Conservation (phyloP, 1,140 invertebrate genomes). For the Luehdorfia chinensis region DNA sequence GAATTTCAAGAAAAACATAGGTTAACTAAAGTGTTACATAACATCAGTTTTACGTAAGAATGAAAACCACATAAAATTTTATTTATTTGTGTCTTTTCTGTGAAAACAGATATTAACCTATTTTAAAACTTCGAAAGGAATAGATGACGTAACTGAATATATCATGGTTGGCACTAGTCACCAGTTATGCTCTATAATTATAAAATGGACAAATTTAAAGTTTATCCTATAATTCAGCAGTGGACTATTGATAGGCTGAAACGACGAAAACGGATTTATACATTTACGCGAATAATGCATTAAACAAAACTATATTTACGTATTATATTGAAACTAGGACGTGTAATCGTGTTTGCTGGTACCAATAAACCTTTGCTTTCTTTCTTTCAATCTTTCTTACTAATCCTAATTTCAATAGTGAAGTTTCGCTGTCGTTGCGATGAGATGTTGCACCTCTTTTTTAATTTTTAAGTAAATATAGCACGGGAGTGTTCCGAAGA, state of each 20-base stretch:
- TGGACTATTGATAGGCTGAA: too few species aligned
- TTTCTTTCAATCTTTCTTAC: background rate
- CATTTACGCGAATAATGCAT: background rate
- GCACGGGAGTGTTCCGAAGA: too few species aligned
- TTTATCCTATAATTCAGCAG: slow-evolving; percentile 6
- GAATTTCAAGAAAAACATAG: too few species aligned
- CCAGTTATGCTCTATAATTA: slow-evolving; percentile 23
- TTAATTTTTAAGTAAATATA: too few species aligned
- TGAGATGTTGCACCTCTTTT: too few species aligned
- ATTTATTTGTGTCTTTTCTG: slow-evolving; percentile 48
- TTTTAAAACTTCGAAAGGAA: slow-evolving; percentile 63
- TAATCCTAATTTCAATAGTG: background rate
- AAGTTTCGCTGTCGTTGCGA: too few species aligned
- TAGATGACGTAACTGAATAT: slow-evolving; percentile 53
- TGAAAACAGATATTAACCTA: slow-evolving; percentile 62
- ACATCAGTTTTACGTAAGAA: slow-evolving; percentile 19
- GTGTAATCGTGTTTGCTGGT: background rate
- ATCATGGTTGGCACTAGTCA: slow-evolving; percentile 46
- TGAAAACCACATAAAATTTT: slow-evolving; percentile 42
- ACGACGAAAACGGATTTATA: background rate
- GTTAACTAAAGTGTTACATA: too few species aligned
- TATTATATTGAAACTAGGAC: too few species aligned
- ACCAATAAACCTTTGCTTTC: background rate
- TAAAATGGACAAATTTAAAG: slow-evolving; percentile 23
- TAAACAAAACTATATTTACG: background rate